Percentiles rank a stretch among this genome's conserved stretches.
Conservation (phyloP, 2,113 vertebrate genomes). For the Pyrgilauda ruficollis region DNA sequence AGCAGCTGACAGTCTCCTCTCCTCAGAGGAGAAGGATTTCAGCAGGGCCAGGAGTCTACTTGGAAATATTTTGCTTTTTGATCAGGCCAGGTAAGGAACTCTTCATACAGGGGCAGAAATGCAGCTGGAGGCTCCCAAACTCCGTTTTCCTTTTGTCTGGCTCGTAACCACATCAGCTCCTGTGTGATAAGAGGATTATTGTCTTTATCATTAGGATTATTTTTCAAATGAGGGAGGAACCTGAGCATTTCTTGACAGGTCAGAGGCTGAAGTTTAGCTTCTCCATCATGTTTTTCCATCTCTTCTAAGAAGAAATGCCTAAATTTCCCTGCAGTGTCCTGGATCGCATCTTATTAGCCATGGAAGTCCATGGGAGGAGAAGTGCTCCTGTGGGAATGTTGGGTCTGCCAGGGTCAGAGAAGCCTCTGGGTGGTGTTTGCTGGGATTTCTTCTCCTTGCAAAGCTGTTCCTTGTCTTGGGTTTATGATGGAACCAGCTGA, state of each 20-base stretch:
- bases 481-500: neutral
- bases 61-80: neutral
- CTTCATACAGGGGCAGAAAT: neutral
- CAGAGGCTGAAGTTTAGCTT: neutral
- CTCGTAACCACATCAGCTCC: neutral
- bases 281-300: neutral
- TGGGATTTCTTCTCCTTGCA: neutral
- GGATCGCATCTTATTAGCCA: neutral
- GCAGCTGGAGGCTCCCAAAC: neutral
- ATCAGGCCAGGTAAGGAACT: neutral
- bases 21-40: neutral
- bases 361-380: neutral
- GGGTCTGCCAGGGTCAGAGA: neutral
- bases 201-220: neutral
- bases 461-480: neutral
- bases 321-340: neutral
- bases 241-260: neutral
- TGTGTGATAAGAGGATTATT: neutral
- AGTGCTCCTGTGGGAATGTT: fast-evolving
- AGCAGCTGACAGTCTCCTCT: neutral
- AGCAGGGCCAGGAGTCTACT: neutral
- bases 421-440: neutral
- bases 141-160: neutral
- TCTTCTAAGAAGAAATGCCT: neutral
- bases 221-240: neutral